Evolutionary conservation across 2,888 invertebrate species (phyloP), one percentile per base, ranked within the genome.

Genomic region (Microchrysa polita): DNA sequence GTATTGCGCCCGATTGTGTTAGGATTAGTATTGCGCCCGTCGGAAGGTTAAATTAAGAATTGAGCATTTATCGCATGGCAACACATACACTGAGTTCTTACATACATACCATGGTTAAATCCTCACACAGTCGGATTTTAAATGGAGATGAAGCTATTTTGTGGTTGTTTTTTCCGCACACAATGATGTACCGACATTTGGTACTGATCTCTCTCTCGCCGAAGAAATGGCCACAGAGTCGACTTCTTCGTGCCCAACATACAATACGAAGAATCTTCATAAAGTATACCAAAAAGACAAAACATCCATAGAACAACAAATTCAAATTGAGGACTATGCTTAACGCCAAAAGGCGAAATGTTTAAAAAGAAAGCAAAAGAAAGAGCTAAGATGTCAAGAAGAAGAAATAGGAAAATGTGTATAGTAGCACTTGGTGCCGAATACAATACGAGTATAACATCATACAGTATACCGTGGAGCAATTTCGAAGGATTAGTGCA

Each of bases 201-300:
- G 67, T 27, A 16, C 53, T 67, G 69, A 69, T 69, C 23, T 67
- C 57, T 63, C 40, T 69, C 18, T n/a, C n/a, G n/a, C n/a, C n/a
- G n/a, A 69, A 57, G 57, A 16, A 67, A 52, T 67, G 22, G 23
- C 53, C 67, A 34, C 53, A 10, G 53, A n/a, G n/a, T n/a, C n/a
- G n/a, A n/a, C n/a, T 67, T 27, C n/a, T 67, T 27, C 16, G 16
- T 1, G 40, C 14, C 27, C 67, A 48, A 44, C 40, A 63, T 34
- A 44, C 53, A 67, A 7, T 2, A 5, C 48, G 40, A n/a, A 67
- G 53, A 27, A 40, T 44, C 65, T 65, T 20, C 44, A 34, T 34
- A 7, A 34, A 34, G 23, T 14, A 59, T 5, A 27, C 67, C n/a
- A n/a, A n/a, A n/a, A 67, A 53, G 23, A 44, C 10, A 48, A 18